These are phyloP conservation scores for Alentia gelatinosa DNA, from an alignment of 2,888 invertebrate species.

Conservation along the genomic window DNA sequence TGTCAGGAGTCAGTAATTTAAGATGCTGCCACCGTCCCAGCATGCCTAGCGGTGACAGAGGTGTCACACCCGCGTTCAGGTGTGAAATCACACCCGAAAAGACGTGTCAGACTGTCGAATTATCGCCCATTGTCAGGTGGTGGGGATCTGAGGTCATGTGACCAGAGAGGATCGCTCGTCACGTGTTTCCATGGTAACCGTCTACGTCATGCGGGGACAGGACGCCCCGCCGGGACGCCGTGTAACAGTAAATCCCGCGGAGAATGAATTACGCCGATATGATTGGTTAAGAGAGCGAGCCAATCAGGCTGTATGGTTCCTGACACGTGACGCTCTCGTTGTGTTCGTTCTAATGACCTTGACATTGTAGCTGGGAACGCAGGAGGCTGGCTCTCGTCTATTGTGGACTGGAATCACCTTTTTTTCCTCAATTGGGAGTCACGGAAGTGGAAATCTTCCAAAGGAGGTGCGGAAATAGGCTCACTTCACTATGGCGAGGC, in stretches of 20 bases:
- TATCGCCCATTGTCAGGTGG: neutral
- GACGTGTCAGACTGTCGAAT: neutral
- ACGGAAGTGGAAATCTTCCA: conserved; percentile 34
- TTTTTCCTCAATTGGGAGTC: neutral
- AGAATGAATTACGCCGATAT: conserved; percentile 13
- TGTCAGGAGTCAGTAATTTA: neutral
- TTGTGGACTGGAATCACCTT: neutral
- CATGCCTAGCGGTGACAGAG: neutral
- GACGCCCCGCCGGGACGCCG: neutral
- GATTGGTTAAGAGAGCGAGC: neutral
- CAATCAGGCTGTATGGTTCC: neutral
- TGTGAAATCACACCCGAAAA: conserved; percentile 22
- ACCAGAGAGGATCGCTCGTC: neutral
- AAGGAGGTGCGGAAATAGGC: neutral
- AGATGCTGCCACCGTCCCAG: neutral
- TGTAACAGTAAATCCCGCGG: neutral
- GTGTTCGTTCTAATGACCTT: conserved; percentile 5
- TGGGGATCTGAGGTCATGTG: conserved; percentile 8
- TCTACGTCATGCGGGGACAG: neutral
- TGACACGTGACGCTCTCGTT: conserved; percentile 22
- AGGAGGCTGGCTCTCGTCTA: neutral
- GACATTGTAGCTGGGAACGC: neutral
- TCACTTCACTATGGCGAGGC: neutral
- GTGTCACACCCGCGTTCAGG: conserved; percentile 20
- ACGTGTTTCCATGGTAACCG: neutral